Evolutionary conservation across 2,888 invertebrate species (phyloP).

Genomic region (Pedicia rivosa): DNA sequence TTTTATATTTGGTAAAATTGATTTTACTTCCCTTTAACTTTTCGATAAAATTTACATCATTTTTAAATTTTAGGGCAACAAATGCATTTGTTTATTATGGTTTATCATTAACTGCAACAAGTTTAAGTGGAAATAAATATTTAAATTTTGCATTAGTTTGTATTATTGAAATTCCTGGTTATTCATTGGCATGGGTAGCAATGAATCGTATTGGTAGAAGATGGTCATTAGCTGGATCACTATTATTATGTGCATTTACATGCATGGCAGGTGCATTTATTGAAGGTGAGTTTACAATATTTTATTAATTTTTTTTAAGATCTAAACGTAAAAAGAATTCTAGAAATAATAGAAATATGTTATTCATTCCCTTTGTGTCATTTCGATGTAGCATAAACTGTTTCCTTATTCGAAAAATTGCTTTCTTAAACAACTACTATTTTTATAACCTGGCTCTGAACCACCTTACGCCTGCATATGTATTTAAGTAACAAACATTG

Average conservation of each 20-base stretch:
- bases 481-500: too few species aligned
- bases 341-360: too few species aligned
- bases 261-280: constrained; percentile 38
- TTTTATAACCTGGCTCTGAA: too few species aligned
- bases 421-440: too few species aligned
- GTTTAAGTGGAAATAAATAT: constrained; percentile 49
- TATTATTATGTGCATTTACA: constrained; percentile 35
- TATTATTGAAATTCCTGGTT: constrained; percentile 42
- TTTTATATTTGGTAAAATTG: constrained; percentile 33
- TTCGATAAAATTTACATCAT: not conserved
- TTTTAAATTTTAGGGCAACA: constrained; percentile 31
- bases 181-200: constrained; percentile 32
- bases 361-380: too few species aligned
- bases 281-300: too few species aligned
- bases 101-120: constrained; percentile 46
- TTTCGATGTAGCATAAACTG: too few species aligned
- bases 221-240: constrained; percentile 33
- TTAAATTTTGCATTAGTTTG: constrained; percentile 46
- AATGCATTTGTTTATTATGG: constrained; percentile 55
- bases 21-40: constrained; percentile 3
- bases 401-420: too few species aligned
- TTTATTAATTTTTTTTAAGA: too few species aligned
- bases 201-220: constrained; percentile 36
- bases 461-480: too few species aligned
- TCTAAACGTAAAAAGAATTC: too few species aligned